Conservation (phyloP, 2,888 invertebrate species). For the Tethea ocularis region DNA sequence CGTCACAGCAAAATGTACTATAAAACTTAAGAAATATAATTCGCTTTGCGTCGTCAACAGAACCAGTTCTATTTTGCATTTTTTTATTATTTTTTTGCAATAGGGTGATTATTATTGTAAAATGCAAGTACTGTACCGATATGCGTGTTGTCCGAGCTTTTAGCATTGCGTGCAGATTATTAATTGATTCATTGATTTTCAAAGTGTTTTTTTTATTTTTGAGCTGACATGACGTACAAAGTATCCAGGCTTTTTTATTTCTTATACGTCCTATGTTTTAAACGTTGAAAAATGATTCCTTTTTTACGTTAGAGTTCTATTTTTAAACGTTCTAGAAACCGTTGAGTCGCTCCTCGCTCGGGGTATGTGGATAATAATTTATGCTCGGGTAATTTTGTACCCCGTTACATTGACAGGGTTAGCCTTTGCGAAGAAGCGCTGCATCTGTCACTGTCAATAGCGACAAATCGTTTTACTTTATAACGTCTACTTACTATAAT, state of each 20-base stretch:
- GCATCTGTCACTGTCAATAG: conserved; percentile 9
- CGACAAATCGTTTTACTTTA: conserved; percentile 8
- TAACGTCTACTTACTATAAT: background rate
- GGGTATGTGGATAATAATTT: conserved; percentile 3
- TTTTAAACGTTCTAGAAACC: conserved; percentile 7
- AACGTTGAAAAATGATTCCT: background rate
- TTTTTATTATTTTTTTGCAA: conserved; percentile 23
- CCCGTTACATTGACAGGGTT: conserved; percentile 6
- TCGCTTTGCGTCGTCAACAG: background rate
- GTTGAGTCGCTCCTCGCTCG: background rate
- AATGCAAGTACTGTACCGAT: conserved; percentile 24
- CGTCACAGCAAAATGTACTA: background rate
- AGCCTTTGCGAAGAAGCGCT: background rate
- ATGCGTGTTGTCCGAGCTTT: conserved; percentile 14
- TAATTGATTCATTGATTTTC: conserved; percentile 65
- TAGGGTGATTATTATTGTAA: conserved; percentile 18
- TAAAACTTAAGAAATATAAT: background rate
- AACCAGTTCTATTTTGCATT: conserved; percentile 6
- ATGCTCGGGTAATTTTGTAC: conserved; percentile 9
- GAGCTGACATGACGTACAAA: conserved; percentile 8
- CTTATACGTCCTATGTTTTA: background rate
- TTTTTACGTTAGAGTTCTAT: conserved; percentile 6
- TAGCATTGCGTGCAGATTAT: conserved; percentile 49
- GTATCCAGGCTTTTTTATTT: conserved; percentile 10
- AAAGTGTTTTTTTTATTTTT: conserved; percentile 18